Evolutionary conservation across 2,888 invertebrate genomes (phyloP).

Genomic region (Clusia tigrina): DNA sequence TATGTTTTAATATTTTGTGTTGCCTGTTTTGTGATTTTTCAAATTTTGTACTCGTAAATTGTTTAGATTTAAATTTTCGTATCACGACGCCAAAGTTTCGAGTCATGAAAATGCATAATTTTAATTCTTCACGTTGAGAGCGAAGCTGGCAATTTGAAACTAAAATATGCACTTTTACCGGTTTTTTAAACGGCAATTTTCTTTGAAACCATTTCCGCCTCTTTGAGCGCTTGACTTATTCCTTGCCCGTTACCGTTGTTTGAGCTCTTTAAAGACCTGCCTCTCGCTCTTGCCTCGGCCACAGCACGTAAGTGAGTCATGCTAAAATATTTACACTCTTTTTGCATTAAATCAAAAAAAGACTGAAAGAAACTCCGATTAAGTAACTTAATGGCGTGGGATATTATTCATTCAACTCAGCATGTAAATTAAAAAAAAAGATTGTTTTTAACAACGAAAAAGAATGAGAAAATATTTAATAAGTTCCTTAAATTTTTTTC

Average conservation of each 20-base stretch:
- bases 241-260: too few relatives aligned
- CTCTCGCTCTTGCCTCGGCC: too few relatives aligned
- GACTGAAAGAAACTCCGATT: constrained; percentile 42
- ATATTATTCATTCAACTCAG: constrained; percentile 37
- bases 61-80: background rate
- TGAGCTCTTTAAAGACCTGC: too few relatives aligned
- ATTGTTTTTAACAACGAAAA: too few relatives aligned
- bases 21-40: too few relatives aligned
- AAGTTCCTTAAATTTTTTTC: constrained; percentile 5
- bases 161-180: constrained; percentile 4
- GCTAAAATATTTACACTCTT: background rate
- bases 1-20: too few relatives aligned
- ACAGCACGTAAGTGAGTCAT: background rate
- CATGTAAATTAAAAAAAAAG: constrained; percentile 2
- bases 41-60: too few relatives aligned
- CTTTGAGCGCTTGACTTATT: too few relatives aligned
- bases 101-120: constrained; percentile 13
- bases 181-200: constrained; percentile 7
- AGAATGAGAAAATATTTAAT: constrained; percentile 4
- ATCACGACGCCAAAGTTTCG: background rate
- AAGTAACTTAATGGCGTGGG: constrained; percentile 54
- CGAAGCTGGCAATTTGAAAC: constrained; percentile 3
- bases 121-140: constrained; percentile 2
- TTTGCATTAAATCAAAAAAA: constrained; percentile 14
- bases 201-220: constrained; percentile 1